These are phyloP conservation scores for Ephestia elutella DNA, from an alignment of 1,140 invertebrate genomes.

Conservation along the genomic window DNA sequence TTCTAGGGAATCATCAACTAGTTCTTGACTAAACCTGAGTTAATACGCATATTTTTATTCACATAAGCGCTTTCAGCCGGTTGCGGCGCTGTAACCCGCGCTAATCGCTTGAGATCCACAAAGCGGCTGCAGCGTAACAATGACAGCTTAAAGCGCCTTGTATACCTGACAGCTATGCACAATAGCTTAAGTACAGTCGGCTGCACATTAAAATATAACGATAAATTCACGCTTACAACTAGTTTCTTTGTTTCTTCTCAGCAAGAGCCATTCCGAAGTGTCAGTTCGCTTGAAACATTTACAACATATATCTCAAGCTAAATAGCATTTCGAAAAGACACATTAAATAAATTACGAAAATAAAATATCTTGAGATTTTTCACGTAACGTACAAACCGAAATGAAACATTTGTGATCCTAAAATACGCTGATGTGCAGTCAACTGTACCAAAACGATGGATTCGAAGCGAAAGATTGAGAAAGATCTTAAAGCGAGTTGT, in stretches of 20 bases:
- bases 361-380: too few relatives aligned
- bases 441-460: not conserved
- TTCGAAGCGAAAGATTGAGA: not conserved
- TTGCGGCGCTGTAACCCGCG: not conserved
- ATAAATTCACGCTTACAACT: too few relatives aligned
- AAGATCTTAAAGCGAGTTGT: constrained; percentile 2
- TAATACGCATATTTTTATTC: constrained; percentile 6
- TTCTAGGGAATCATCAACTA: too few relatives aligned
- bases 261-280: too few relatives aligned
- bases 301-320: too few relatives aligned
- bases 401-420: too few relatives aligned
- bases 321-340: too few relatives aligned
- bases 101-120: not conserved
- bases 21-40: not conserved
- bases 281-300: too few relatives aligned
- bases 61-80: not conserved
- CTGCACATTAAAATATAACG: not conserved
- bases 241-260: too few relatives aligned
- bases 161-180: not conserved
- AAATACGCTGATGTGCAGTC: not conserved
- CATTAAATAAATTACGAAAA: too few relatives aligned
- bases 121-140: not conserved
- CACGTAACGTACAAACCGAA: too few relatives aligned
- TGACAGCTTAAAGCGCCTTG: not conserved
- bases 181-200: not conserved